Conservation (phyloP, 2,797 vertebrate genomes). For the Nasua narica region DNA sequence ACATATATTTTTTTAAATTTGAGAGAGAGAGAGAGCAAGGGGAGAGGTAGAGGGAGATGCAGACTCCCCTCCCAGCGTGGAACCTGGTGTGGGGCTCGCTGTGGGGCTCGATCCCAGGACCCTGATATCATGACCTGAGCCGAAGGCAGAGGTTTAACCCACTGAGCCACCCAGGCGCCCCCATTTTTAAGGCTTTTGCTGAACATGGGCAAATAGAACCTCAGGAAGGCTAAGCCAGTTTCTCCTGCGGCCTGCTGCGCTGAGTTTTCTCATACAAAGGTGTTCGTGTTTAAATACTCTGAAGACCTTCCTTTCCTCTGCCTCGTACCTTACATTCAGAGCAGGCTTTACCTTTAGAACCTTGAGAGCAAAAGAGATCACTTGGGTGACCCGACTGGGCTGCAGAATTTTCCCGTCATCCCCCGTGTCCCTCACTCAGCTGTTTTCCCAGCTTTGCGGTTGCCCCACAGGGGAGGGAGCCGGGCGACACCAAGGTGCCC, state of each 20-base stretch:
- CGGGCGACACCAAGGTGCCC: fast-evolving
- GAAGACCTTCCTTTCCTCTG: not conserved
- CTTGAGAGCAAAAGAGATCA: not conserved
- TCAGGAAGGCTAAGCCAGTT: not conserved
- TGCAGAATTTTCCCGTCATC: not conserved
- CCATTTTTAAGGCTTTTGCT: not conserved
- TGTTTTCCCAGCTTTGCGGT: not conserved
- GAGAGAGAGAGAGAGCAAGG: not conserved
- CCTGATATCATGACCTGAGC: not conserved
- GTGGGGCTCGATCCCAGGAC: not conserved
- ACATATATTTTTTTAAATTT: not conserved
- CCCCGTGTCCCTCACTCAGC: not conserved
- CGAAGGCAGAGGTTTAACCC: not conserved
- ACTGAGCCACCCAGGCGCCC: not conserved
- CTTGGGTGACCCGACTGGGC: not conserved
- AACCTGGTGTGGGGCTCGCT: not conserved
- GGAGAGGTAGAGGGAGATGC: too few relatives aligned
- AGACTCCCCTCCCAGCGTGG: not conserved
- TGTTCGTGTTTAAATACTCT: not conserved
- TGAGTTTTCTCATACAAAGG: not conserved
- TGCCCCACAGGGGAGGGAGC: not conserved
- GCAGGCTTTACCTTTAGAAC: not conserved
- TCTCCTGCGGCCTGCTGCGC: not conserved
- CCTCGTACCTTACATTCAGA: not conserved
- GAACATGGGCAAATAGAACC: not conserved